Evolutionary conservation across 30 jellyfish, hydroid and myxozoan species (phyloP), one percentile per base, ranked within the genome.

Genomic region (Haliclystus octoradiatus): DNA sequence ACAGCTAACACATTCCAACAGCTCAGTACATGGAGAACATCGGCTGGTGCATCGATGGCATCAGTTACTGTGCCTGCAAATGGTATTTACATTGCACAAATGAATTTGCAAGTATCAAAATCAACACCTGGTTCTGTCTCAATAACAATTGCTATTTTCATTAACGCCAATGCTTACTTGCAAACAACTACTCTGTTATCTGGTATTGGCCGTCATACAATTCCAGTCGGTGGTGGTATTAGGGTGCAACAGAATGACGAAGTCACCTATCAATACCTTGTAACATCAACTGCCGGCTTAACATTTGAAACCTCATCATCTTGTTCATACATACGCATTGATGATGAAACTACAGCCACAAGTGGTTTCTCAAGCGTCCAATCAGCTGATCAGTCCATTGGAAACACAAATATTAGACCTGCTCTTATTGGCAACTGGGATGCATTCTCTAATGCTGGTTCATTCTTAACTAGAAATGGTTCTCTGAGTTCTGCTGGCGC

Each of bases 391-490:
- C 9, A 12, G 13, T 5, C 9, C 28, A 19, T 19, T 26, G 26
- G 26, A 9, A 57, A 57, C 26, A 26, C 28, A 5, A 12, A 5
- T 19, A 19, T 19, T 40, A 19, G 57, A 40, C 34, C 28, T 5
- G 33, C 9, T 57, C 28, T 57, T 19, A 57, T 57, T 57, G 33
- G 33, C 9, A 26, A 26, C 33, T 57, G 69, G 69, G 69, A 57
- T 57, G 23, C 69, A 9, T 5, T 19, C 14, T 49, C 80, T 5
- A 71, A 34, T 31, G 53, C 76, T 2, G 93, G 93, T 1, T 35
- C 86, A 63, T 80, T 71, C 47, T 40, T 70, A 29, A 70, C 85
- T 4, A 75, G 68, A 52, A 80, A 80, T 66, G 92, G 72, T 61
- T 76, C 95, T 2, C 52, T 84, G 2, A 78, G 71, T 31, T 31